Conservation (phyloP, 2,888 invertebrate species). For the Coenonympha glycerion region DNA sequence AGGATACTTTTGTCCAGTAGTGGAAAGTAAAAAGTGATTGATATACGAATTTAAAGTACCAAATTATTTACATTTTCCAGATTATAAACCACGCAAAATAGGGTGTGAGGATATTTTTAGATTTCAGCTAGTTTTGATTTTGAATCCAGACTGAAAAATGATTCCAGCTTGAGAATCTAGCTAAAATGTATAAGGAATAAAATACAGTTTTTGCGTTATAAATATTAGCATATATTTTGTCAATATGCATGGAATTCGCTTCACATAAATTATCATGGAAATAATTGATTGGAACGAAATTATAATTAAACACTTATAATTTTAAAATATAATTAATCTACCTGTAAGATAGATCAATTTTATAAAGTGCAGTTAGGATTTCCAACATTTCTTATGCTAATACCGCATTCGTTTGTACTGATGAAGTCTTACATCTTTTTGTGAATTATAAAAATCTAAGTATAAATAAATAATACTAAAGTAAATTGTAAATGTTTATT, state of each 20-base stretch:
- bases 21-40: too few species aligned
- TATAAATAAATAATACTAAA: slow-evolving; percentile 56
- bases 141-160: too few species aligned
- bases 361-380: slow-evolving; percentile 27
- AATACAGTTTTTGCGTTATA: slow-evolving; percentile 51
- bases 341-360: slow-evolving; percentile 66
- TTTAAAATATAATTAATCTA: slow-evolving; percentile 45
- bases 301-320: slow-evolving; percentile 26
- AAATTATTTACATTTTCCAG: too few species aligned
- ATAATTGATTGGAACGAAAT: slow-evolving; percentile 60
- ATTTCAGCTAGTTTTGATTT: too few species aligned
- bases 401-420: slow-evolving; percentile 70
- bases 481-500: slow-evolving; percentile 36
- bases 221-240: slow-evolving; percentile 62
- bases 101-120: too few species aligned
- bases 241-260: slow-evolving; percentile 40
- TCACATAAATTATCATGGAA: slow-evolving; percentile 62
- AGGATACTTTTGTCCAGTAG: too few species aligned
- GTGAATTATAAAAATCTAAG: slow-evolving; percentile 49
- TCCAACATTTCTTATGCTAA: slow-evolving; percentile 51
- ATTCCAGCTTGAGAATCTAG: too few species aligned
- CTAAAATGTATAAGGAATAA: slow-evolving; percentile 14
- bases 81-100: too few species aligned
- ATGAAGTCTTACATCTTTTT: slow-evolving; percentile 51
- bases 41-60: too few species aligned